Base-by-base conservation (phyloP, 2,797 vertebrate species). In the Astyanax mexicanus region DNA sequence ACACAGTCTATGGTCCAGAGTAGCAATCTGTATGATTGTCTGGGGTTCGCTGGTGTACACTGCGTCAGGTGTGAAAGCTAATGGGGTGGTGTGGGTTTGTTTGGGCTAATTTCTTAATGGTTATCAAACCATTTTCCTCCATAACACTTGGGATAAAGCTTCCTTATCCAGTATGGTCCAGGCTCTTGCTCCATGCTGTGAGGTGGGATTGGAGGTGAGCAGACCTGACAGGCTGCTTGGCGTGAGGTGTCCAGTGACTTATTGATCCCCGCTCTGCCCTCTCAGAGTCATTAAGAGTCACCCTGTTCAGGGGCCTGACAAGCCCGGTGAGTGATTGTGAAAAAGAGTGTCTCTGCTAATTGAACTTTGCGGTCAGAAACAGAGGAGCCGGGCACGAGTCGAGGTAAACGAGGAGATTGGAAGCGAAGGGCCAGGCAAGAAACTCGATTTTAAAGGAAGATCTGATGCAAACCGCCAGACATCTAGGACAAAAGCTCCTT, bases 201-300 rank as follows among this genome's bases (percentile, higher is more conserved):
- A 58, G 15, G 29, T 32, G 55, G 27, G 55, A 35, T 58, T 58
- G 55, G 15, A 32, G 40, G 62, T 29, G 40, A 10, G 23, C 2
- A 23, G 25, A 8, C 40, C 40, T 45, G 62, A 65, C 62, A 45
- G 29, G 62, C 40, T 45, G 55, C 19, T 54, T 62, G 54, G 58
- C 44, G 70, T 44, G 70, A 76, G 84, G 84, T 83, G 85, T 85
- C 78, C 84, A 79, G 82, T 84, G 85, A 84, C 83, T 86, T 87
- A 87, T 87, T 70, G 85, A 87, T 87, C 74, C 72, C 77, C 70
- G 3, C 66, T 67, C 65, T 71, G 76, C 75, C 69, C 79, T 80
- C 79, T 85, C 81, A 78, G 82, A 86, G 83, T 84, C 86, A 82
- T 84, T 84, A 86, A 80, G 83, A 85, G 83, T 82, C 82, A 86